A percentile compares a stretch with the other conserved stretches of the same genome.
Evolutionary conservation across 1,140 invertebrate species (phyloP).

Genomic region (Brachionus rubens): DNA sequence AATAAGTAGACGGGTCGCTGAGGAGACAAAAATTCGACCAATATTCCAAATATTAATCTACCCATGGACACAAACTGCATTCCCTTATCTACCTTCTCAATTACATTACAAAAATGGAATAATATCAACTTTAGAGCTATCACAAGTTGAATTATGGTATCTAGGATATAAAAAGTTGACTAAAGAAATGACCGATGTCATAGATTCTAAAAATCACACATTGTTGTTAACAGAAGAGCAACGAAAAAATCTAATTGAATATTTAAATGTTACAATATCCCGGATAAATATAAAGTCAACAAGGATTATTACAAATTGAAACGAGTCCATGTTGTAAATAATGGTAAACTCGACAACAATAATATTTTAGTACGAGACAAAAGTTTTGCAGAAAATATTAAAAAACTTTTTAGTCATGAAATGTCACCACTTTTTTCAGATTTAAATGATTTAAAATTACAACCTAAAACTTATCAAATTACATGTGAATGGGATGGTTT

Average conservation of each 20-base stretch:
- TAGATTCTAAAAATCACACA: conserved; percentile 13
- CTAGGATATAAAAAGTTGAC: not conserved
- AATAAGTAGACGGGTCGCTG: not conserved
- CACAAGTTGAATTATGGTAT: conserved; percentile 4
- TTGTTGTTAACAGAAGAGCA: not conserved
- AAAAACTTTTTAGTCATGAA: not conserved
- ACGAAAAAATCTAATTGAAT: not conserved
- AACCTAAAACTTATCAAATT: conserved; percentile 27
- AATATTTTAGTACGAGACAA: not conserved
- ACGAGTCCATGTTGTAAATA: not conserved
- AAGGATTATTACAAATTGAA: not conserved
- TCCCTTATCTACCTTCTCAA: not conserved
- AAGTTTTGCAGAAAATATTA: not conserved
- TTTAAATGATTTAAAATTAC: conserved; percentile 7
- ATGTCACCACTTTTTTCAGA: not conserved
- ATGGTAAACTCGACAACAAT: not conserved
- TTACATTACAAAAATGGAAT: not conserved
- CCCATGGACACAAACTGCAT: conserved; percentile 18
- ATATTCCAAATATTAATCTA: conserved; percentile 13
- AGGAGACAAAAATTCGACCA: not conserved
- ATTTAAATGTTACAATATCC: not conserved
- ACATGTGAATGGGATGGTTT: conserved; percentile 24
- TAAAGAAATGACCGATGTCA: not conserved
- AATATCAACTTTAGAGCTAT: not conserved
- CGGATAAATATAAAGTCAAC: not conserved